These are phyloP conservation scores for Saxicola maurus DNA, from an alignment of 2,797 vertebrate genomes.

Conservation along the genomic window DNA sequence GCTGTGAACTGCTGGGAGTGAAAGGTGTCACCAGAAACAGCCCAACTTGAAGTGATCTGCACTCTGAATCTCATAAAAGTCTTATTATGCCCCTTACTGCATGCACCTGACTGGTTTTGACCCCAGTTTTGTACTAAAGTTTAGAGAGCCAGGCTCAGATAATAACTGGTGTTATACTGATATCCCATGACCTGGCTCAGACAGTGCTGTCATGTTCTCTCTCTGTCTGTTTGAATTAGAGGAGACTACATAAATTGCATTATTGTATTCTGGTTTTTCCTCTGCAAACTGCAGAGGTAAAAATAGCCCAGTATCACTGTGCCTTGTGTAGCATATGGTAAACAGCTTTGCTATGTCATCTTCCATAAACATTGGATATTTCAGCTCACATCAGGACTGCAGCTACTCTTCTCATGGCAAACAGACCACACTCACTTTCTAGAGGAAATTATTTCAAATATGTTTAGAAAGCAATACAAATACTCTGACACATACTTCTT, in stretches of 20 bases:
- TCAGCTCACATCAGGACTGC: conserved; percentile 34
- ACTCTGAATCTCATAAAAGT: background rate
- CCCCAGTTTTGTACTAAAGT: background rate
- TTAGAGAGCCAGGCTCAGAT: background rate
- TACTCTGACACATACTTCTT: background rate
- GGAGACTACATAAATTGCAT: background rate
- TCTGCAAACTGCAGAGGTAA: background rate
- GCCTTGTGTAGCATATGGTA: conserved; percentile 24
- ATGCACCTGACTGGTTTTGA: background rate
- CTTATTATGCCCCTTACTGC: background rate
- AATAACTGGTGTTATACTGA: background rate
- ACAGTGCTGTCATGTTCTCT: background rate
- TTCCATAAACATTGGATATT: conserved; percentile 19
- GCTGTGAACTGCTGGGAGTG: background rate
- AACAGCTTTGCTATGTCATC: conserved; percentile 42
- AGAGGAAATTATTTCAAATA: conserved; percentile 12
- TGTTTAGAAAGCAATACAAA: background rate
- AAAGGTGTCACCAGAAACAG: background rate
- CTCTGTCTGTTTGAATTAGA: background rate
- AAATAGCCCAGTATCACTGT: background rate
- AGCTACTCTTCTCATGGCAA: conserved; percentile 1
- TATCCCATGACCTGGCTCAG: background rate
- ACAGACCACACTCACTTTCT: conserved; percentile 14
- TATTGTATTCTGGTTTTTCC: background rate
- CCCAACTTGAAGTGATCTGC: background rate